A percentile compares a stretch with the other conserved stretches of the same genome.
Evolutionary conservation across 92 coral and sea anemone genomes (phyloP).

Genomic region (Phenganax subtilis): DNA sequence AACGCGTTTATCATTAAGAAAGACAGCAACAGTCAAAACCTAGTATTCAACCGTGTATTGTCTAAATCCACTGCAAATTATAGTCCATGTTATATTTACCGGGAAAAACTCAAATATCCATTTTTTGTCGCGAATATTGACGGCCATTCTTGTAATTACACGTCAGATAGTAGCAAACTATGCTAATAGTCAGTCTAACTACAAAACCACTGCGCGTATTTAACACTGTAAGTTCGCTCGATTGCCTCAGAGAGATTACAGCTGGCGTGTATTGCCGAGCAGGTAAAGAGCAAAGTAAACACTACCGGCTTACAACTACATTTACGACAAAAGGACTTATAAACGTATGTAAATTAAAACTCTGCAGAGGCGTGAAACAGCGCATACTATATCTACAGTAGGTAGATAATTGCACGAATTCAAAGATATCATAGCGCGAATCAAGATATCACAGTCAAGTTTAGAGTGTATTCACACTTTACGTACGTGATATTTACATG

Average conservation of each 20-base stretch:
- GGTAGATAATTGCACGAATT: not conserved
- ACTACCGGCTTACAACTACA: not conserved
- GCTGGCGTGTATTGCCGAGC: constrained; percentile 8
- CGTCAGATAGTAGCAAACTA: not conserved
- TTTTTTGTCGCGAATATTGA: constrained; percentile 75
- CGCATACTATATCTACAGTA: not conserved
- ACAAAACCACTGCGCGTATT: no score
- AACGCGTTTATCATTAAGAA: no score
- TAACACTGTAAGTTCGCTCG: not conserved
- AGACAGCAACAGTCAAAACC: no score
- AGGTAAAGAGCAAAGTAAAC: constrained; percentile 34
- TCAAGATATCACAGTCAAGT: no score
- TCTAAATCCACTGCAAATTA: not conserved
- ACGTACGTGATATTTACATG: no score
- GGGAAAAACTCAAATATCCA: constrained; percentile 99
- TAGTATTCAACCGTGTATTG: no score
- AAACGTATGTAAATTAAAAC: constrained; percentile 23
- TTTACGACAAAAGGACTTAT: constrained; percentile 13
- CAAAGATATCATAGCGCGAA: not conserved
- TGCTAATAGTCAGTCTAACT: no score
- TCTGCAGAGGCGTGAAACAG: not conserved
- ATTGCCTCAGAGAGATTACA: not conserved
- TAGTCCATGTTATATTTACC: constrained; percentile 54
- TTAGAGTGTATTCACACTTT: no score
- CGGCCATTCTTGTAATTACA: constrained; percentile 50